Evolutionary conservation across 92 coral and sea anemone genomes (phyloP).

Genomic region (Zoanthus sansibaricus): DNA sequence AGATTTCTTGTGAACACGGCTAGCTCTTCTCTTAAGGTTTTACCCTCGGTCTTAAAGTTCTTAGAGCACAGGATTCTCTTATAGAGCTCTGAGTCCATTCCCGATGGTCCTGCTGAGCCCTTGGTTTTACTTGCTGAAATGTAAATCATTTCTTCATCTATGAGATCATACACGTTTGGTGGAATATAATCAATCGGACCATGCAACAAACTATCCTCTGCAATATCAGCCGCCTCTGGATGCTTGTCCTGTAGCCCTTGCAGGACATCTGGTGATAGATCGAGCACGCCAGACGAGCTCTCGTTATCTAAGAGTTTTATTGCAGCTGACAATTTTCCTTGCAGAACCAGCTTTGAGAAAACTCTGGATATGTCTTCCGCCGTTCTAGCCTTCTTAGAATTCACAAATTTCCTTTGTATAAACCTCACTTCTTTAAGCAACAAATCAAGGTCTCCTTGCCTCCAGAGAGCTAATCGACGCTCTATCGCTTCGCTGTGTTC

Average conservation of each 20-base stretch:
- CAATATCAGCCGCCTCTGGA: background rate
- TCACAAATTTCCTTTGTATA: conserved; percentile 52
- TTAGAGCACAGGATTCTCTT: background rate
- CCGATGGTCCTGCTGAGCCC: conserved; percentile 13
- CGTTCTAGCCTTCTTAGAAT: conserved; percentile 59
- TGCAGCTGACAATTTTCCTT: conserved; percentile 49
- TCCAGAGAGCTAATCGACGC: conserved; percentile 39
- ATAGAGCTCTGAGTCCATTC: background rate
- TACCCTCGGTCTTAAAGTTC: conserved; percentile 4
- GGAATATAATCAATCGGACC: conserved; percentile 62
- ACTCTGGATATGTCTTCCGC: conserved; percentile 55
- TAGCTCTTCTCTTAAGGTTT: background rate
- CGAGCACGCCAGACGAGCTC: conserved; percentile 51
- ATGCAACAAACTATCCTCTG: conserved; percentile 53
- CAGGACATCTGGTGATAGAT: conserved; percentile 1
- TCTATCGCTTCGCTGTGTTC: background rate
- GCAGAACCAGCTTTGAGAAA: conserved; percentile 55
- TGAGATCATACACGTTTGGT: conserved; percentile 44
- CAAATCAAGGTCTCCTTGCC: background rate
- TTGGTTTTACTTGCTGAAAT: conserved; percentile 11
- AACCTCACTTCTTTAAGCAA: conserved; percentile 63
- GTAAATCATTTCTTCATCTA: conserved; percentile 42
- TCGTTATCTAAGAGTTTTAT: conserved; percentile 59
- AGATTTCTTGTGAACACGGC: conserved; percentile 8
- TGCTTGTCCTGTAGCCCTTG: conserved; percentile 60